These are phyloP conservation scores for Erpobdella octoculata DNA, from an alignment of 2,888 invertebrate genomes.

Conservation along the genomic window DNA sequence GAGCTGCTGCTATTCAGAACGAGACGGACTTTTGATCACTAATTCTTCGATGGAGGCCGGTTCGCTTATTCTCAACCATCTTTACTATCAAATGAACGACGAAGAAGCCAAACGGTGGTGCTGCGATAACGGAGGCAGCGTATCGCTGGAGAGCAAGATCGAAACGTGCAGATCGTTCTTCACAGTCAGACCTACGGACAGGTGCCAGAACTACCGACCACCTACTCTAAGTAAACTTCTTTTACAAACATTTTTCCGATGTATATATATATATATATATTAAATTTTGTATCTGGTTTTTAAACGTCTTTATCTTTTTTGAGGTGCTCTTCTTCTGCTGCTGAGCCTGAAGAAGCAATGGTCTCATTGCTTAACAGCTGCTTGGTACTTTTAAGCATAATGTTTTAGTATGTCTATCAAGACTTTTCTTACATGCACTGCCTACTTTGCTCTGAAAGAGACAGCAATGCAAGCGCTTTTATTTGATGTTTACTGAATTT, in stretches of 20 bases:
- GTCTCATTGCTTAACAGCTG: no score
- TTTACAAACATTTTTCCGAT: neutral
- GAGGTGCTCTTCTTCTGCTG: neutral
- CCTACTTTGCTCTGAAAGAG: no score
- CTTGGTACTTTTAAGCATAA: no score
- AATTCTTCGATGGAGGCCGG: neutral
- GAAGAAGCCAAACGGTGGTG: conserved; percentile 26
- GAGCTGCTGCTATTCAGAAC: conserved; percentile 27
- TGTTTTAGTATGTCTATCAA: no score
- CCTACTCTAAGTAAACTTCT: conserved; percentile 21
- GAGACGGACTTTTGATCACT: conserved; percentile 7
- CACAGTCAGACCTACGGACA: conserved; percentile 19
- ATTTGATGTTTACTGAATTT: no score
- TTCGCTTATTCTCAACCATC: conserved; percentile 23
- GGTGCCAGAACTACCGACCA: conserved; percentile 17
- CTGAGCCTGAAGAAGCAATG: no score
- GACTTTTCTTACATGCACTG: no score
- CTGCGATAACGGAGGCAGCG: neutral
- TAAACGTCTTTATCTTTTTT: neutral
- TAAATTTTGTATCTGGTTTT: neutral
- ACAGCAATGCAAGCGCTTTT: no score
- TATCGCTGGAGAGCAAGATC: neutral
- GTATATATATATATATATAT: neutral
- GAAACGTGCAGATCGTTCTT: conserved; percentile 16
- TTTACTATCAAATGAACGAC: neutral